A percentile compares a stretch with the other conserved stretches of the same genome.
Conservation (phyloP, 2,888 invertebrate species). For the Boloria selene region DNA sequence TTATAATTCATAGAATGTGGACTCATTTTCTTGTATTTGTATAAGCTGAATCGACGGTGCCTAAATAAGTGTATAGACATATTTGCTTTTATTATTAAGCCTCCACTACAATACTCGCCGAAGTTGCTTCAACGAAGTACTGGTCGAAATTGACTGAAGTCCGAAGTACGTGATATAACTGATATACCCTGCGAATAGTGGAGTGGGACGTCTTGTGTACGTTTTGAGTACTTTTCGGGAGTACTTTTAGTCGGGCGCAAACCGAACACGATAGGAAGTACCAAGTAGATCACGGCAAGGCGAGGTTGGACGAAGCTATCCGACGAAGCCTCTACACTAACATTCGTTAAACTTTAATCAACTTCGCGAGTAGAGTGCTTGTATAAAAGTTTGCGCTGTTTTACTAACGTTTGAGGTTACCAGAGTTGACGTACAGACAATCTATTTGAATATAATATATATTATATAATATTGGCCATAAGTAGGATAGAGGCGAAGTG, state of each 20-base stretch:
- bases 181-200: too few relatives aligned
- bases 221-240: too few relatives aligned
- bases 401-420: conserved; percentile 27
- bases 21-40: conserved; percentile 50
- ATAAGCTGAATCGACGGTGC: conserved; percentile 77
- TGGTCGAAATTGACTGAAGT: not conserved
- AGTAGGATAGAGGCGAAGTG: conserved; percentile 53
- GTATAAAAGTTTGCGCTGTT: conserved; percentile 2
- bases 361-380: too few relatives aligned
- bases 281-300: too few relatives aligned
- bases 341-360: too few relatives aligned
- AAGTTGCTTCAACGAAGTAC: too few relatives aligned
- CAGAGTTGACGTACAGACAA: conserved; percentile 18
- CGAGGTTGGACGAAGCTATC: too few relatives aligned
- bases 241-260: too few relatives aligned
- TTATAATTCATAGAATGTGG: conserved; percentile 36
- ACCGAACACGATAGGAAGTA: too few relatives aligned
- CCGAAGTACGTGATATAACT: not conserved
- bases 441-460: conserved; percentile 11
- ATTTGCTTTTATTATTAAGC: conserved; percentile 18
- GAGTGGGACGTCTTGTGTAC: too few relatives aligned
- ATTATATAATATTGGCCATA: conserved; percentile 40
- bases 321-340: too few relatives aligned
- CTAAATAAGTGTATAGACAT: conserved; percentile 44
- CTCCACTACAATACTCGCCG: too few relatives aligned